Conservation (phyloP, 2,113 vertebrate genomes). For the Addax nasomaculatus region DNA sequence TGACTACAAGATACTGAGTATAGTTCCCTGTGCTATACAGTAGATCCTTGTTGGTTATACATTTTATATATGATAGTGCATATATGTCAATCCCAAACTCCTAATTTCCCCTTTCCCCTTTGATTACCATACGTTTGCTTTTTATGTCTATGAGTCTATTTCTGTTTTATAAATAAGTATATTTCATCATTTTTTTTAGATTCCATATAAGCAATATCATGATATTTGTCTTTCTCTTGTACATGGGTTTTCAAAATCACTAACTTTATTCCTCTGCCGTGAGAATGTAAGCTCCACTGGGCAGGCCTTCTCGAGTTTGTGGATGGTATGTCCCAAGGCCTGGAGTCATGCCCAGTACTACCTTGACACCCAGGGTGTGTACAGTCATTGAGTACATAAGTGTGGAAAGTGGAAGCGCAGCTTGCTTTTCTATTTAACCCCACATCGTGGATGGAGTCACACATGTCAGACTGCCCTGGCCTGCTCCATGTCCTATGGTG, state of each 20-base stretch:
- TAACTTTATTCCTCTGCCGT: neutral
- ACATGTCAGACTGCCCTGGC: accelerated
- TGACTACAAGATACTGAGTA: neutral
- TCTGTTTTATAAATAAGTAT: neutral
- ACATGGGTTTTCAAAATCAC: neutral
- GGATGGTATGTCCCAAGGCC: neutral
- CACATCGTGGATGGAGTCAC: accelerated
- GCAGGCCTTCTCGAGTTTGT: too few relatives aligned
- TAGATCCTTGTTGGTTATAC: neutral
- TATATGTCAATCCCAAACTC: neutral
- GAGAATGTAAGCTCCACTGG: accelerated
- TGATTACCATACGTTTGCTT: neutral
- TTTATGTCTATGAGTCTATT: neutral
- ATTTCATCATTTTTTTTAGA: neutral
- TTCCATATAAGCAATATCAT: neutral
- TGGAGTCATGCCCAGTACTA: accelerated
- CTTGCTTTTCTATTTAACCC: neutral
- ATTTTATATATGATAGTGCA: neutral
- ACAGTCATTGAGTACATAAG: neutral
- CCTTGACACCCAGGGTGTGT: neutral
- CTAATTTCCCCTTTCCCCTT: neutral
- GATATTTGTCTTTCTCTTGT: neutral
- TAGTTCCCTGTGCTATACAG: too few relatives aligned
- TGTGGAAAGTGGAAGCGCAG: neutral
- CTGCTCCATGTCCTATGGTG: accelerated